These are phyloP conservation scores for Manis crassicaudata DNA, from an alignment of 2,797 vertebrate species.

Conservation along the genomic window DNA sequence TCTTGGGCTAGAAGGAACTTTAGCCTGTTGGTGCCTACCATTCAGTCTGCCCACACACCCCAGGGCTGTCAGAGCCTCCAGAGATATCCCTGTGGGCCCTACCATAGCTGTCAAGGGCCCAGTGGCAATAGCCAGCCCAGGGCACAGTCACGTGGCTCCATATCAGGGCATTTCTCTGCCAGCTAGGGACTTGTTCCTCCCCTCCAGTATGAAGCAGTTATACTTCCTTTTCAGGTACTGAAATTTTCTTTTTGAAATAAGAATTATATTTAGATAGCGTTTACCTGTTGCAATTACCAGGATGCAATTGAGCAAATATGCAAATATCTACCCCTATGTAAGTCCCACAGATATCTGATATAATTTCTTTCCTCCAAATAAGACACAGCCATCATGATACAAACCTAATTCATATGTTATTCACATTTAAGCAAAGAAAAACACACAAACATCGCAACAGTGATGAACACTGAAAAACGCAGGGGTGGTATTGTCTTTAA, in stretches of 20 bases:
- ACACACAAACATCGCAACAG: neutral
- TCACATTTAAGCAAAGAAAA: slow-evolving; percentile 8
- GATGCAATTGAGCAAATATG: neutral
- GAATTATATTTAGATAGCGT: neutral
- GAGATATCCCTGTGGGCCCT: neutral
- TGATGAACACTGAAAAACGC: neutral
- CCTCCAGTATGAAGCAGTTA: neutral
- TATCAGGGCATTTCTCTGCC: neutral
- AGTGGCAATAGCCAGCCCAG: neutral
- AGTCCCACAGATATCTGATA: neutral
- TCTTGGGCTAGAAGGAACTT: neutral
- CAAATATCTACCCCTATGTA: neutral
- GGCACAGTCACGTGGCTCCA: neutral
- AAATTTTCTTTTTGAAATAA: slow-evolving; percentile 9
- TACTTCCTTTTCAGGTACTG: neutral
- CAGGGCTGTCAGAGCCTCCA: neutral
- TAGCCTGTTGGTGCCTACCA: neutral
- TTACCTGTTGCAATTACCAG: neutral
- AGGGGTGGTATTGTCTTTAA: neutral
- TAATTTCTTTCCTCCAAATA: neutral
- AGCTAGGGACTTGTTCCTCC: neutral
- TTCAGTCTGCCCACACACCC: neutral
- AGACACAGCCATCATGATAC: neutral
- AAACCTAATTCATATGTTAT: neutral
- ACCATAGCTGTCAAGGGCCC: neutral